Conservation (phyloP, 2,113 vertebrate species). For the Peromyscus californicus region DNA sequence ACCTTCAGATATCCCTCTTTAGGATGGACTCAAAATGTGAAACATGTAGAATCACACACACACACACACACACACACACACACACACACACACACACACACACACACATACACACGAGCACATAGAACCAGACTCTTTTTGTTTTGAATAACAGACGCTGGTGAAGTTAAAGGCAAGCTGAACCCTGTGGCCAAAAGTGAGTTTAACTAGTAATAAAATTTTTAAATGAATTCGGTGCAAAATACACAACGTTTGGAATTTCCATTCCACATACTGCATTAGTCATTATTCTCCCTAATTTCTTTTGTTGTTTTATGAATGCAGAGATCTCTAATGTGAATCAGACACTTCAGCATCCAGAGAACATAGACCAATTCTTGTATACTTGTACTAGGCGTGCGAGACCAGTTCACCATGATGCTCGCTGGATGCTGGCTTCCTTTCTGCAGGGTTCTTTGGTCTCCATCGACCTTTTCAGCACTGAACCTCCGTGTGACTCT, state of each 20-base stretch:
- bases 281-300: conserved; percentile 60
- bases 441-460: background rate
- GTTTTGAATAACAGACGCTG: conserved; percentile 61
- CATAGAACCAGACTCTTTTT: background rate
- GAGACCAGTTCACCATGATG: background rate
- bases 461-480: background rate
- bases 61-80: background rate
- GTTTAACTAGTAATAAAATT: conserved; percentile 67
- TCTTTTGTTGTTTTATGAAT: conserved; percentile 48
- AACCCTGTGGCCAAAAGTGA: conserved; percentile 73
- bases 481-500: background rate
- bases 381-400: background rate
- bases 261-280: conserved; percentile 57
- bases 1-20: conserved; percentile 65
- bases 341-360: conserved; percentile 59
- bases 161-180: conserved; percentile 84
- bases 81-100: background rate
- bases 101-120: background rate
- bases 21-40: conserved; percentile 64
- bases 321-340: conserved; percentile 56
- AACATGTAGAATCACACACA: conserved; percentile 4
- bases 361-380: conserved; percentile 34
- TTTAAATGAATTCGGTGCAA: conserved; percentile 73
- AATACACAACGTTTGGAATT: conserved; percentile 71
- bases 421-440: background rate